These are phyloP conservation scores for Entomobrya proxima DNA, from an alignment of 2,888 invertebrate species.

Conservation along the genomic window DNA sequence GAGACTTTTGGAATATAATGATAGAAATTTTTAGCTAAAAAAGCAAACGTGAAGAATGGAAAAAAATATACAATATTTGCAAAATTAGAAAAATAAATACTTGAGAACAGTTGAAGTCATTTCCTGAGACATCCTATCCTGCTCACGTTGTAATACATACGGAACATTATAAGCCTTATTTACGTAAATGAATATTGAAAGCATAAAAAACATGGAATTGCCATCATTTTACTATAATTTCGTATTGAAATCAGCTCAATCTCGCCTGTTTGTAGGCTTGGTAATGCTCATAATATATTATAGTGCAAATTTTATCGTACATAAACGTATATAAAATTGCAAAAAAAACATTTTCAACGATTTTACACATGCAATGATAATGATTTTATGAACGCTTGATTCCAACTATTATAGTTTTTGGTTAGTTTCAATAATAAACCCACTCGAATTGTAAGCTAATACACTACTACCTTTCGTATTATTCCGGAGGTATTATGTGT, in stretches of 20 bases:
- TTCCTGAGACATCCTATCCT: background rate
- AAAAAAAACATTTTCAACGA: too few relatives aligned
- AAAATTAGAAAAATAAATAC: slow-evolving; percentile 19
- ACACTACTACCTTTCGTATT: too few relatives aligned
- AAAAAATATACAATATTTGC: background rate
- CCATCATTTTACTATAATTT: background rate
- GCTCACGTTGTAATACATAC: background rate
- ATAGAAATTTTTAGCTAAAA: too few relatives aligned
- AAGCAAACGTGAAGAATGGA: background rate
- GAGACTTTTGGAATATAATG: too few relatives aligned
- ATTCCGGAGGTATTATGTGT: background rate
- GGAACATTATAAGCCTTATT: background rate
- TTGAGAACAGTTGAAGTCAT: background rate
- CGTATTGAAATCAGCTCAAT: too few relatives aligned
- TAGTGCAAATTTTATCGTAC: too few relatives aligned
- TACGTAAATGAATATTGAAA: too few relatives aligned
- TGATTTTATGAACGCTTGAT: background rate
- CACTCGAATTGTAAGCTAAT: background rate
- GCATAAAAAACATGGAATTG: too few relatives aligned
- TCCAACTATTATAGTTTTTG: background rate
- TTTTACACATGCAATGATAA: background rate
- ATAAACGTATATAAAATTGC: too few relatives aligned
- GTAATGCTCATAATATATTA: too few relatives aligned
- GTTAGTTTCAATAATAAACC: background rate
- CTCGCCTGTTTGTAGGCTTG: background rate